Conservation (phyloP, 2,888 invertebrate genomes). For the Psococerastis gibbosa region DNA sequence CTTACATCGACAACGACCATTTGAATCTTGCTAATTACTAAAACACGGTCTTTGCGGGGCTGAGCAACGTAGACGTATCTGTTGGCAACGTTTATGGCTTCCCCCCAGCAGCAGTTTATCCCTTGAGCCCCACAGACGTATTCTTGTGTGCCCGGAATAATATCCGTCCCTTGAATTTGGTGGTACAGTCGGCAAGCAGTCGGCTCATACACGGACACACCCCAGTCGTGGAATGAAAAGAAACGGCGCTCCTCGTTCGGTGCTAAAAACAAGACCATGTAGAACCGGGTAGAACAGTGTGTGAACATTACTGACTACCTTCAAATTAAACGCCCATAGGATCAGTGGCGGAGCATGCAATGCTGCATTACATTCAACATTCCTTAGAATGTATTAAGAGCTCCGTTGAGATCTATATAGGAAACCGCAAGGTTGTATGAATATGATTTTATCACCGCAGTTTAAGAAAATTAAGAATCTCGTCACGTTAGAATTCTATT, state of each 20-base stretch:
- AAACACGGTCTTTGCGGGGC: conserved; percentile 45
- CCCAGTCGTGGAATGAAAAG: conserved; percentile 56
- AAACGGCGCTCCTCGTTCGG: conserved; percentile 43
- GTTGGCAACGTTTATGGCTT: conserved; percentile 48
- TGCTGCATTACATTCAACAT: too few species aligned
- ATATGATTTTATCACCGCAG: too few species aligned
- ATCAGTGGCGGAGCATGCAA: too few species aligned
- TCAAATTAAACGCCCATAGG: too few species aligned
- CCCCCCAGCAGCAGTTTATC: conserved; percentile 48
- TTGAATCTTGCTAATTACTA: conserved; percentile 50
- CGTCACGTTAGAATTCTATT: too few species aligned
- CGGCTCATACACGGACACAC: conserved; percentile 53
- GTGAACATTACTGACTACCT: too few species aligned
- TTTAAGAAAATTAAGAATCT: too few species aligned
- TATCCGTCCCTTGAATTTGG: conserved; percentile 47
- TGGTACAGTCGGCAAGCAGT: conserved; percentile 47
- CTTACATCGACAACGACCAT: conserved; percentile 49
- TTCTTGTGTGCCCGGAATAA: conserved; percentile 50
- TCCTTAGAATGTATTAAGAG: too few species aligned
- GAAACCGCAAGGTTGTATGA: too few species aligned
- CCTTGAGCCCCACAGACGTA: conserved; percentile 51
- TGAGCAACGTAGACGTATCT: conserved; percentile 54
- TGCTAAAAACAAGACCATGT: conserved; percentile 24
- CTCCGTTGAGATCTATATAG: too few species aligned
- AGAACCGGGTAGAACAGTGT: conserved; percentile 2